These are phyloP conservation scores for Silvanus unidentatus DNA, from an alignment of 2,888 invertebrate species.

Conservation along the genomic window DNA sequence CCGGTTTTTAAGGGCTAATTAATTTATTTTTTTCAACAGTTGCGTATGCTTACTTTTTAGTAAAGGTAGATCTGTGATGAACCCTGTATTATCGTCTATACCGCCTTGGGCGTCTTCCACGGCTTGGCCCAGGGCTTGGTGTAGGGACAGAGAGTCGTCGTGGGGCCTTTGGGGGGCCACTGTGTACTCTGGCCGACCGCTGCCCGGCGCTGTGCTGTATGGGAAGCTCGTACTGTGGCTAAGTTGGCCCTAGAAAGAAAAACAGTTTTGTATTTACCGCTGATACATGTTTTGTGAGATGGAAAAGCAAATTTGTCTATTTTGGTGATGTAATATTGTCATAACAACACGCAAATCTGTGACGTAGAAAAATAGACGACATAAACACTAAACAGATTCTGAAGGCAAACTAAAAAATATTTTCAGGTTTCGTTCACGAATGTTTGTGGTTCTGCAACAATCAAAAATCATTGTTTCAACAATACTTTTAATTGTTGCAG, in stretches of 20 bases:
- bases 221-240: conserved; percentile 44
- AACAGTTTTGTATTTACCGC: no score
- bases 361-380: no score
- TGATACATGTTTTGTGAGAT: no score
- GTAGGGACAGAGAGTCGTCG: conserved; percentile 71
- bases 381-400: no score
- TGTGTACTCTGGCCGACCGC: conserved; percentile 47
- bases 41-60: conserved; percentile 72
- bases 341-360: no score
- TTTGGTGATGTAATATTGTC: no score
- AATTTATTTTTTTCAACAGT: not conserved
- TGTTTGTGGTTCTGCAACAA: no score
- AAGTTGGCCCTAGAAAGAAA: conserved; percentile 39
- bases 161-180: conserved; percentile 44
- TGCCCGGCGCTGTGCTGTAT: conserved; percentile 52
- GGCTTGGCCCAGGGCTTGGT: conserved; percentile 74
- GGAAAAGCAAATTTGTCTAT: no score
- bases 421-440: no score
- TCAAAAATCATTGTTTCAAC: no score
- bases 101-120: conserved; percentile 59
- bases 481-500: no score
- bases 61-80: conserved; percentile 84
- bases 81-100: conserved; percentile 80
- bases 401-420: no score
- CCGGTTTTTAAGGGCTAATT: not conserved